Conservation (phyloP, 2,888 invertebrate species). For the Drosophila colorata region DNA sequence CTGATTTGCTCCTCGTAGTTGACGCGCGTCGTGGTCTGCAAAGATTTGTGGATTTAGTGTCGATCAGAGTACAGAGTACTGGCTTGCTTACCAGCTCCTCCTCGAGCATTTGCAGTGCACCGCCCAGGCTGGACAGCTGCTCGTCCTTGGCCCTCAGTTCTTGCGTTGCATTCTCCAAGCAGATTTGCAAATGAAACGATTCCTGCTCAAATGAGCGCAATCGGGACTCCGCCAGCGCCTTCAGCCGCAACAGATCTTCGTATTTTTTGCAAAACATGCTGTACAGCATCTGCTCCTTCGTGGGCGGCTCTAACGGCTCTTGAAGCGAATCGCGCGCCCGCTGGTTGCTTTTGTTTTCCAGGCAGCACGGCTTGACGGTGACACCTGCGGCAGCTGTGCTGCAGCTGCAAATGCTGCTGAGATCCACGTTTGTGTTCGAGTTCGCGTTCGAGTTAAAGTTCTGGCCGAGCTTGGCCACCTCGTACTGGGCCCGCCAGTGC, state of each 20-base stretch:
- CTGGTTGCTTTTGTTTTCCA: constrained; percentile 62
- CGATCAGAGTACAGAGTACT: neutral
- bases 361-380: constrained; percentile 65
- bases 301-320: constrained; percentile 67
- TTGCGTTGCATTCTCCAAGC: constrained; percentile 86
- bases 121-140: constrained; percentile 86
- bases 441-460: constrained; percentile 77
- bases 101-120: constrained; percentile 86
- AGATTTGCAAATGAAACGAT: constrained; percentile 85
- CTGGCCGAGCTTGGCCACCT: constrained; percentile 87
- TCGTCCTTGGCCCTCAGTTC: constrained; percentile 86
- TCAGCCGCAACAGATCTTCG: constrained; percentile 83
- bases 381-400: constrained; percentile 83
- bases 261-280: constrained; percentile 83
- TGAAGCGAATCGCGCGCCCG: constrained; percentile 68
- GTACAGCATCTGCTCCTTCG: constrained; percentile 83
- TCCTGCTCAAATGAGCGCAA: constrained; percentile 84
- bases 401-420: constrained; percentile 74
- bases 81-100: constrained; percentile 87
- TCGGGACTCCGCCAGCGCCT: constrained; percentile 83
- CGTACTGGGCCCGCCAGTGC: constrained; percentile 91
- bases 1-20: constrained; percentile 89
- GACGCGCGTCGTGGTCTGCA: constrained; percentile 86
- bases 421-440: constrained; percentile 60
- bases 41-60: neutral